Base-by-base conservation (phyloP, 1,140 invertebrate genomes). In the Drosophila kanapiae region DNA sequence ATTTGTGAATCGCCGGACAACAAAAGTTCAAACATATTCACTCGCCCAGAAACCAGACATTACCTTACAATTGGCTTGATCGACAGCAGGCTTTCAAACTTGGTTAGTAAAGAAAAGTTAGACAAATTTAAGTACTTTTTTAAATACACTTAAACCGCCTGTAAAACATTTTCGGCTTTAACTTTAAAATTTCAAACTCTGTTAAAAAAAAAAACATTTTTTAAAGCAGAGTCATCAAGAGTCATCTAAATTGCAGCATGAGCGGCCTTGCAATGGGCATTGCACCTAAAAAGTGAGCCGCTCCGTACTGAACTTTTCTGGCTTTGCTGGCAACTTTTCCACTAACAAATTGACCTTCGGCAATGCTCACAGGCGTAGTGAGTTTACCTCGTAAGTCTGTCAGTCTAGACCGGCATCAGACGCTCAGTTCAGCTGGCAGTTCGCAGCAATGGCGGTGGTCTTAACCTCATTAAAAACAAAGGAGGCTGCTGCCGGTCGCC, bases 381-480 rank as follows among this genome's bases (percentile, higher is more conserved):
- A 61, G 37, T 68, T 63, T 72, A 69, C 38, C 71, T 68, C 68
- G 18, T 27, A 38, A 70, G 77, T 80, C 38, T 35, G 53, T 16
- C 29, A 78, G 84, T 87, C 84, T 87, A 87, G 84, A 87, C 84
- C 80, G 42, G 27, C 54, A 81, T 74, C 85, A 87, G 84, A 87
- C 84, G 65, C 51, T 63, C 69, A 38, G 42, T 42, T 67, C 16
- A 58, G 45, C 16, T 51, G 62, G 62, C 70, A 68, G 78, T 67
- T 45, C 54, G 18, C 40, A 58, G 69, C 69, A 71, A 85, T 85
- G 82, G 82, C 82, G 82, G 78, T 78, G 82, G 78, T 78, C 78
- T 87, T 88, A 87, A 88, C 84, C 84, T 88, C 84, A 88, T 87
- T 87, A 88, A 78, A 80, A 86, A 81, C 61, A 88, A 87, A 84